Evolutionary conservation across 2,113 vertebrate genomes (phyloP), one percentile per base, ranked within the genome.

Genomic region (Oxyura jamaicensis): DNA sequence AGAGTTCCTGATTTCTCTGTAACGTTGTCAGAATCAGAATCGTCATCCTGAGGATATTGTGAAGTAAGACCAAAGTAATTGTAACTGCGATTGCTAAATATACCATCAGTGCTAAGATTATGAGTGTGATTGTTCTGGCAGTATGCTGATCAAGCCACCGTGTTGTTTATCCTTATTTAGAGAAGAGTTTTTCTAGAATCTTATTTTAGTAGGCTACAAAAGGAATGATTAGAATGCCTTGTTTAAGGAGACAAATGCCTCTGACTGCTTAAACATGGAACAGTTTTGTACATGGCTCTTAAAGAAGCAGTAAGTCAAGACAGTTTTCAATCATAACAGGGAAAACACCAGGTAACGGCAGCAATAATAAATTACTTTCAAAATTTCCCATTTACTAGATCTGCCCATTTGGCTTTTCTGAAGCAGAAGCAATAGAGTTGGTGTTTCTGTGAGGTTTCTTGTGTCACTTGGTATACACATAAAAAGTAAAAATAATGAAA

Each of bases 61-160:
- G 88, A 95, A 92, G 90, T 94, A 90, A 95, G 90, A 91, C 85
- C 91, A 71, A 84, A 95, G 91, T 89, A 93, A 95, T 93, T 95
- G 90, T 88, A 66, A 92, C 83, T 59, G 88, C 80, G 89, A 87
- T 93, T 90, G 92, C 92, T 96, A 95, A 96, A 73, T 87, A 78
- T 22, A 62, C 96, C 94, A 89, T 95, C 89, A 93, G 69, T 29
- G 75, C 85, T 83, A 2, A 78, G 91, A 93, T 93, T 86, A 5
- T 53, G 81, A 90, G 91, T 66, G 71, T 90, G 93, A 87, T 91
- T 88, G 48, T 91, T 92, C 89, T 90, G 86, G 91, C 90, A 81
- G 80, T 83, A 6, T 91, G 91, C 91, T 89, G 95, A 95, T 95
- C 91, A 78, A 95, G 85, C 63, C 79, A 75, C 92, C 35, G 29